A percentile compares a stretch with the other conserved stretches of the same genome.
Evolutionary conservation across 2,797 vertebrate genomes (phyloP).

Genomic region (Enteromius paludinosus): DNA sequence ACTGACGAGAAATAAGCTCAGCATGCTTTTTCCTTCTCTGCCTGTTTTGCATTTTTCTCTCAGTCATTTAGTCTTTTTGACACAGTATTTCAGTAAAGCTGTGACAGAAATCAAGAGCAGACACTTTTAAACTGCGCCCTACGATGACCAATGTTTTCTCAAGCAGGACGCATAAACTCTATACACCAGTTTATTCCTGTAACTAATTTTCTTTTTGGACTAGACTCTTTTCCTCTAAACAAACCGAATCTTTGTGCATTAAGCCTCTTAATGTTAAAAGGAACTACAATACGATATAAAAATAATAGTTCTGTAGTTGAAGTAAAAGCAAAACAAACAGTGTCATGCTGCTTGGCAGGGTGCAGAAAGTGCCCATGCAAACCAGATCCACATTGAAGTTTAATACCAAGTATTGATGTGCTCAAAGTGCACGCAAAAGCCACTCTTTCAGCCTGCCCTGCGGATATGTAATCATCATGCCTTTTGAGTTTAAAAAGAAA

Average conservation of each 20-base stretch:
- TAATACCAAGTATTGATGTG: constrained; percentile 60
- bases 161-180: neutral
- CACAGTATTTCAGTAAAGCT: constrained; percentile 26
- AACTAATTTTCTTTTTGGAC: constrained; percentile 34
- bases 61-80: constrained; percentile 22
- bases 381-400: constrained; percentile 75
- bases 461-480: constrained; percentile 73
- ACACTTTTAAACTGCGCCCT: constrained; percentile 40
- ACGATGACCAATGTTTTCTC: constrained; percentile 9
- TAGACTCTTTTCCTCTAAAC: constrained; percentile 2
- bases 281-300: constrained; percentile 20
- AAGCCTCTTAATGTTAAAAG: constrained; percentile 31
- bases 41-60: constrained; percentile 38
- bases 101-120: constrained; percentile 59
- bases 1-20: constrained; percentile 41
- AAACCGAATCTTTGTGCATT: constrained; percentile 13
- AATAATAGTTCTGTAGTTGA: constrained; percentile 35
- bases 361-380: constrained; percentile 74
- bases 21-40: constrained; percentile 16
- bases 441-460: constrained; percentile 64
- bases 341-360: constrained; percentile 61
- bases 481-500: constrained; percentile 64
- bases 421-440: constrained; percentile 52
- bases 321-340: constrained; percentile 53
- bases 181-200: neutral